Percentiles rank a stretch among this genome's conserved stretches.
Evolutionary conservation across 2,797 vertebrate genomes (phyloP).

Genomic region (Neosilurus mollespiculum): DNA sequence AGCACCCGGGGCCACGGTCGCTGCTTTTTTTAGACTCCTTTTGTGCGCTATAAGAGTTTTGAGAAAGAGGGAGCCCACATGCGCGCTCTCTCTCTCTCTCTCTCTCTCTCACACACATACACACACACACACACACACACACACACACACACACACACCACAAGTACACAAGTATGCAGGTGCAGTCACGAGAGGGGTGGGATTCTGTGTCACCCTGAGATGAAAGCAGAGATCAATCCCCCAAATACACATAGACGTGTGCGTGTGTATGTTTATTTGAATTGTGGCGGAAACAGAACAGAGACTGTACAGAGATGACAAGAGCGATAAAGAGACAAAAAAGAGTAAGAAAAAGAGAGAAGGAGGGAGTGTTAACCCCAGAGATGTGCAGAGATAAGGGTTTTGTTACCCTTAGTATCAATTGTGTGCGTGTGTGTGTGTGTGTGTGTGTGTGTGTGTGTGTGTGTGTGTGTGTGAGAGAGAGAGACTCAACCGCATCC

Average conservation of each 20-base stretch:
- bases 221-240: slow-evolving; percentile 51
- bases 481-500: slow-evolving; percentile 11
- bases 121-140: slow-evolving; percentile 29
- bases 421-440: slow-evolving; percentile 25
- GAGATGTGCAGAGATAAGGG: slow-evolving; percentile 33
- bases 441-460: neutral
- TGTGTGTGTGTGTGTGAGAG: slow-evolving; percentile 1
- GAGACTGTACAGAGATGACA: slow-evolving; percentile 31
- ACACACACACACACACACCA: slow-evolving; percentile 25
- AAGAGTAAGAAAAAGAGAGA: slow-evolving; percentile 25
- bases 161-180: slow-evolving; percentile 35
- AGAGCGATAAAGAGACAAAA: slow-evolving; percentile 33
- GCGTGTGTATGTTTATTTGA: slow-evolving; percentile 33
- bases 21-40: slow-evolving; percentile 40
- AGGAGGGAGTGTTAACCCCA: slow-evolving; percentile 37
- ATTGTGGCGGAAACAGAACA: slow-evolving; percentile 35
- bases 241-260: slow-evolving; percentile 40
- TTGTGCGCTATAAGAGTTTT: slow-evolving; percentile 35
- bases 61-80: slow-evolving; percentile 22
- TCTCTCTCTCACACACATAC: slow-evolving; percentile 23
- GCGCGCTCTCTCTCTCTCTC: slow-evolving; percentile 9
- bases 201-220: slow-evolving; percentile 53
- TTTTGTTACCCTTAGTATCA: slow-evolving; percentile 22
- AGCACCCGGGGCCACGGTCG: slow-evolving; percentile 13
- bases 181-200: slow-evolving; percentile 47